A percentile compares a stretch with the other conserved stretches of the same genome.
Conservation (phyloP, 2,888 invertebrate genomes). For the Laothoe populi region DNA sequence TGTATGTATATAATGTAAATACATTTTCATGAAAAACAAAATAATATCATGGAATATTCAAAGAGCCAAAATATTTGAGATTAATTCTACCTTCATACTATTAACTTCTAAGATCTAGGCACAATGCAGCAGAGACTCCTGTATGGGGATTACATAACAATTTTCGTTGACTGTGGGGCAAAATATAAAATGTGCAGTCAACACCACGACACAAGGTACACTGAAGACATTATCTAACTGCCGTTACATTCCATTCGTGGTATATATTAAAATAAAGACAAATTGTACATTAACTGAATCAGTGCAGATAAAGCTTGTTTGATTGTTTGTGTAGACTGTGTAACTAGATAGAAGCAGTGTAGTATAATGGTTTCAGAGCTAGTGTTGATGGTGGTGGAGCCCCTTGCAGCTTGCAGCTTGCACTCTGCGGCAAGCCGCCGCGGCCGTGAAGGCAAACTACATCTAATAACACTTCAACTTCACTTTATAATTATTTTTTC, state of each 20-base stretch:
- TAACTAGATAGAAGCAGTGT: slow-evolving; percentile 52
- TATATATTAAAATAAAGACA: slow-evolving; percentile 46
- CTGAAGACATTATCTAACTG: slow-evolving; percentile 68
- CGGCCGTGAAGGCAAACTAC: slow-evolving; percentile 77
- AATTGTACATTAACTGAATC: slow-evolving; percentile 42
- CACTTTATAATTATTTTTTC: slow-evolving; percentile 64
- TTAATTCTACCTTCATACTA: slow-evolving; percentile 84
- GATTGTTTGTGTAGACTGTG: slow-evolving; percentile 39
- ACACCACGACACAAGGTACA: slow-evolving; percentile 71
- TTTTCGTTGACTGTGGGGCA: slow-evolving; percentile 84
- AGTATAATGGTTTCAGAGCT: slow-evolving; percentile 63
- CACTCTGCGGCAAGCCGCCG: slow-evolving; percentile 65
- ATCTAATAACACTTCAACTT: slow-evolving; percentile 78
- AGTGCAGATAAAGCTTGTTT: slow-evolving; percentile 46
- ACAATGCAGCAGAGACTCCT: slow-evolving; percentile 86
- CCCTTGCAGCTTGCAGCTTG: slow-evolving; percentile 70
- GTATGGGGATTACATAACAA: slow-evolving; percentile 83
- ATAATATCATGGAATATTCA: slow-evolving; percentile 85
- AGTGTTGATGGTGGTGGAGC: slow-evolving; percentile 65
- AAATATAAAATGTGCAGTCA: slow-evolving; percentile 65
- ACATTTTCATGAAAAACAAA: slow-evolving; percentile 84
- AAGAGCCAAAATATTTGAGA: slow-evolving; percentile 85
- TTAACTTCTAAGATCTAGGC: slow-evolving; percentile 86
- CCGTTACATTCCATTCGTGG: slow-evolving; percentile 41
- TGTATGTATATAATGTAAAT: slow-evolving; percentile 84